Evolutionary conservation across 2,113 vertebrate species (phyloP).

Genomic region (Cynopterus brachyotis): DNA sequence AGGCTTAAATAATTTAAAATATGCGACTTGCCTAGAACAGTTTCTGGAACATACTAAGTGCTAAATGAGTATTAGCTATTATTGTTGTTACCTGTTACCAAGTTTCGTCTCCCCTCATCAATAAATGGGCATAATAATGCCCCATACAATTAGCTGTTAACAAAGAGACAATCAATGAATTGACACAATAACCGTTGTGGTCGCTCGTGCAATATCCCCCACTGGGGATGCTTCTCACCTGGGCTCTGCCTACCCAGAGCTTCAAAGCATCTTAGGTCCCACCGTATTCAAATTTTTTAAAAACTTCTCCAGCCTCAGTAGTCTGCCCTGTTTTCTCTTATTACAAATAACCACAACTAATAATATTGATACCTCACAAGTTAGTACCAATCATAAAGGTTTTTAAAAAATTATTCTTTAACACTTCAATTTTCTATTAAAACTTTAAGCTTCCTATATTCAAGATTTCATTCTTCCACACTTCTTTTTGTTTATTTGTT

Average conservation of each 20-base stretch:
- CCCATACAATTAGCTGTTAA: neutral
- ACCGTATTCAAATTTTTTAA: neutral
- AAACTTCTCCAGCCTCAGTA: neutral
- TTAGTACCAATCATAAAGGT: neutral
- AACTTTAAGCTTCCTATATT: neutral
- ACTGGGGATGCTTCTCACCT: neutral
- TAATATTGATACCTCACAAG: fast-evolving
- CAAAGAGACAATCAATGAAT: neutral
- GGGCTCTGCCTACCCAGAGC: neutral
- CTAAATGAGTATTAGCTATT: neutral
- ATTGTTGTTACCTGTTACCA: neutral
- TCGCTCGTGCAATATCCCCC: neutral
- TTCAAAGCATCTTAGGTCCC: neutral
- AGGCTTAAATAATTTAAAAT: neutral
- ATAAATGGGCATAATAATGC: neutral
- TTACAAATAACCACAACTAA: neutral
- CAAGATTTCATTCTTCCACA: neutral
- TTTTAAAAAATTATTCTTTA: neutral
- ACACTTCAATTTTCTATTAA: neutral
- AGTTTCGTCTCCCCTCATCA: neutral
- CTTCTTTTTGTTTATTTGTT: neutral
- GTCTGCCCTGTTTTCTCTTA: neutral
- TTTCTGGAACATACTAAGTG: neutral
- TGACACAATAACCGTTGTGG: neutral
- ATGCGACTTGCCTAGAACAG: neutral